Evolutionary conservation across 2,888 invertebrate species (phyloP).

Genomic region (Nemoura dubitans): DNA sequence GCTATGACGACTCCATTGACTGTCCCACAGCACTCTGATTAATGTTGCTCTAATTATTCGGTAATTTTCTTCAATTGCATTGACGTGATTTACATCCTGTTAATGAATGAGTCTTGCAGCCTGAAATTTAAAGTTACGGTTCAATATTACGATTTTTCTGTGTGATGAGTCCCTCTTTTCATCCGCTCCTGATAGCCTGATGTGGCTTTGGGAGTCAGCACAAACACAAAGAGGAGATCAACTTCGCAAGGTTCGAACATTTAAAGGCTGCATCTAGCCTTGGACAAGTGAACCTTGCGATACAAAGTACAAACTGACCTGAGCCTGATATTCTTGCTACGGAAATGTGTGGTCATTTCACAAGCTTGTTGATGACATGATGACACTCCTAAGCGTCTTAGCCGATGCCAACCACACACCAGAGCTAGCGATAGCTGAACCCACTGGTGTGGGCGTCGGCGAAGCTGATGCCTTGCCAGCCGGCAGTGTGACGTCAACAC

Average conservation of each 20-base stretch:
- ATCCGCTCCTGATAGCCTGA: constrained; percentile 47
- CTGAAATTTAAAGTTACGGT: background rate
- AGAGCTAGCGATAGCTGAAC: constrained; percentile 63
- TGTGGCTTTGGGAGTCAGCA: constrained; percentile 47
- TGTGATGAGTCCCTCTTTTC: constrained; percentile 47
- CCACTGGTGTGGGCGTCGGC: constrained; percentile 56
- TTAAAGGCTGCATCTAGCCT: constrained; percentile 40
- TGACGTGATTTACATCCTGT: too few species aligned
- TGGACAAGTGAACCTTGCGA: constrained; percentile 1
- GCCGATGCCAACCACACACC: constrained; percentile 33
- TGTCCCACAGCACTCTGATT: constrained; percentile 1
- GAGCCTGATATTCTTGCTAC: background rate
- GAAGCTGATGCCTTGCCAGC: constrained; percentile 37
- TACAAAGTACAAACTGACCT: background rate
- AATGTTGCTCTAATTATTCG: background rate
- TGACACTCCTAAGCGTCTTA: constrained; percentile 30
- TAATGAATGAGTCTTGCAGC: too few species aligned
- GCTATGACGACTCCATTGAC: background rate
- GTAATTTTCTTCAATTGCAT: too few species aligned
- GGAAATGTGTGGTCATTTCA: background rate
- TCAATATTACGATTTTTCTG: too few species aligned
- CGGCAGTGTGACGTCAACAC: constrained; percentile 50
- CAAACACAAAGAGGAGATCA: constrained; percentile 48
- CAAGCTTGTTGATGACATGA: background rate
- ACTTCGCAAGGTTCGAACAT: constrained; percentile 25